Evolutionary conservation across 2,888 invertebrate species (phyloP).

Genomic region (Tenthredo scrophulariae): DNA sequence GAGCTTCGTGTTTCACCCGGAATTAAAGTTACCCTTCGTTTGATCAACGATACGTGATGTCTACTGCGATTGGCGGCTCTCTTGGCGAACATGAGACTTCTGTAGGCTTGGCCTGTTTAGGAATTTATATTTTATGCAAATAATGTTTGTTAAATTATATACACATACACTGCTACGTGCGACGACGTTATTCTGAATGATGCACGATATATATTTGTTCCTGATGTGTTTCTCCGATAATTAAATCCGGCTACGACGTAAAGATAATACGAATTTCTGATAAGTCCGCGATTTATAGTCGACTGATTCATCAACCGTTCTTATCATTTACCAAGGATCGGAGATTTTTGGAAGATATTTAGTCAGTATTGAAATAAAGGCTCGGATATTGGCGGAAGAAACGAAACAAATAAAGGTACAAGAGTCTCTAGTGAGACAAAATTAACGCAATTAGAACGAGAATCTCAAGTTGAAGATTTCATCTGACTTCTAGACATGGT

Average conservation of each 20-base stretch:
- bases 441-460: constrained; percentile 19
- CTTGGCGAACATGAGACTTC: not conserved
- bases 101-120: not conserved
- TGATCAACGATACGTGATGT: constrained; percentile 33
- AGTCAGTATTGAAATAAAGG: not conserved
- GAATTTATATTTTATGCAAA: constrained; percentile 40
- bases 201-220: not conserved
- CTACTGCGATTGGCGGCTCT: constrained; percentile 12
- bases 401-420: constrained; percentile 2
- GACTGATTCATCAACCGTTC: not conserved
- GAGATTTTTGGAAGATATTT: not conserved
- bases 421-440: not conserved
- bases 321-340: not conserved
- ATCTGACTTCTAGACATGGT: constrained; percentile 26
- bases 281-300: not conserved
- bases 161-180: not conserved
- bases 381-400: not conserved
- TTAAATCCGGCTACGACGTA: not conserved
- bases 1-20: not conserved
- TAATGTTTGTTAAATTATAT: not conserved
- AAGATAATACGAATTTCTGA: not conserved
- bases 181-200: not conserved
- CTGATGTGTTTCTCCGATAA: not conserved
- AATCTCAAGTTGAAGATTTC: constrained; percentile 28
- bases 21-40: not conserved